phyloP scores from a whole-genome alignment of 2,797 vertebrate genomes.

The Spinus pinus region DNA sequence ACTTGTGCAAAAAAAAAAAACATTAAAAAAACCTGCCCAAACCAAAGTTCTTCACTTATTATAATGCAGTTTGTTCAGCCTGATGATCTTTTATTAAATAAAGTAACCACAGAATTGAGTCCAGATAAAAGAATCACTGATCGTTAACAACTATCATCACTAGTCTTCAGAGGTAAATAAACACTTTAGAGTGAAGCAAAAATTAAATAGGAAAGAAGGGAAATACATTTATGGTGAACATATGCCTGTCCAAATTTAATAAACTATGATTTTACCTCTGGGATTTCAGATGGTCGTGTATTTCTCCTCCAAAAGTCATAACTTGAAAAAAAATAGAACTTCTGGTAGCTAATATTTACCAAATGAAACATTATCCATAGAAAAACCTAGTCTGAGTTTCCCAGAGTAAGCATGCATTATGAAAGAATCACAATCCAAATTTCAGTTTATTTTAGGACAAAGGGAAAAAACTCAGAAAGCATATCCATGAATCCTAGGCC shows the following conservation, averaged over 20 bases:
- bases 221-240: background rate
- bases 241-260: background rate
- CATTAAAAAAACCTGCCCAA: background rate
- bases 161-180: slow-evolving; percentile 11
- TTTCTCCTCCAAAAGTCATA: background rate
- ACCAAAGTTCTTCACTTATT: background rate
- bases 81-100: background rate
- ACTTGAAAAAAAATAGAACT: background rate
- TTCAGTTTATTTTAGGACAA: background rate
- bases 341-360: background rate
- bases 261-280: background rate
- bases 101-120: background rate
- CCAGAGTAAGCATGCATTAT: background rate
- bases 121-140: background rate
- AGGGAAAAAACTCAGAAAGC: background rate
- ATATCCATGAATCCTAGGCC: background rate
- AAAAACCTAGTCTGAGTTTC: background rate
- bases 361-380: background rate
- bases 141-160: background rate
- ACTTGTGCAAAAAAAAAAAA: background rate
- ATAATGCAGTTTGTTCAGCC: background rate
- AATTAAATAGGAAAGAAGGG: background rate
- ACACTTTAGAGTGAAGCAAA: background rate
- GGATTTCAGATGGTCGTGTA: background rate
- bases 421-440: background rate